Percentiles rank a stretch among this genome's conserved stretches.
Conservation (phyloP, 2,888 invertebrate genomes). For the Hoplodrina blanda region DNA sequence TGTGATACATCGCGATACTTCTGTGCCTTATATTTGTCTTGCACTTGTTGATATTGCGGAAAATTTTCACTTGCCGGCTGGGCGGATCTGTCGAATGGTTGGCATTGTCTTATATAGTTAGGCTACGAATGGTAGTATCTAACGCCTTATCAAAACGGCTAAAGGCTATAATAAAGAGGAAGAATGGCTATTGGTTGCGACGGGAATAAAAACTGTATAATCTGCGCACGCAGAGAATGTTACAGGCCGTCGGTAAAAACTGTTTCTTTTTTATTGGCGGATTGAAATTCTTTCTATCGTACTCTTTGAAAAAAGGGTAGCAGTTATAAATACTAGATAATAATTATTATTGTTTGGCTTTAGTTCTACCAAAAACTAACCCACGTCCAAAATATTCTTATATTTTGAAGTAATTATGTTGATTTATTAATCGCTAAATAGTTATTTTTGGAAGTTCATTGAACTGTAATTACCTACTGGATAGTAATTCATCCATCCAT, state of each 20-base stretch:
- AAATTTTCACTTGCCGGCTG: constrained; percentile 63
- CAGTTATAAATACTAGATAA: too few species aligned
- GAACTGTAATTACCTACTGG: too few species aligned
- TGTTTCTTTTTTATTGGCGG: not conserved
- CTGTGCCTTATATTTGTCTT: constrained; percentile 44
- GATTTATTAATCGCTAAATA: too few species aligned
- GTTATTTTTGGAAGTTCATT: too few species aligned
- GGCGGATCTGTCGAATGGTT: constrained; percentile 59
- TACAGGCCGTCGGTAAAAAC: not conserved
- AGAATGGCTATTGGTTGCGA: constrained; percentile 34
- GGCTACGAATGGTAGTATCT: constrained; percentile 36
- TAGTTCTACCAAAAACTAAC: too few species aligned
- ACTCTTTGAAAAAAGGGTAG: too few species aligned
- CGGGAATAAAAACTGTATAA: not conserved
- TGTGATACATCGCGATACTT: constrained; percentile 24
- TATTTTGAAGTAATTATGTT: too few species aligned
- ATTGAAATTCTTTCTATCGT: not conserved
- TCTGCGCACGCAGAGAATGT: constrained; percentile 12
- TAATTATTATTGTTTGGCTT: too few species aligned
- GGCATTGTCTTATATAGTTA: constrained; percentile 51
- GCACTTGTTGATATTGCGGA: constrained; percentile 82
- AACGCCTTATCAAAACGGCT: constrained; percentile 28
- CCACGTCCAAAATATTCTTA: too few species aligned
- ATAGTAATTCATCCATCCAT: too few species aligned
- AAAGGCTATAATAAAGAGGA: constrained; percentile 11